These are phyloP conservation scores for Scaptomyza polygonia DNA, from an alignment of 2,888 invertebrate genomes.

Conservation along the genomic window DNA sequence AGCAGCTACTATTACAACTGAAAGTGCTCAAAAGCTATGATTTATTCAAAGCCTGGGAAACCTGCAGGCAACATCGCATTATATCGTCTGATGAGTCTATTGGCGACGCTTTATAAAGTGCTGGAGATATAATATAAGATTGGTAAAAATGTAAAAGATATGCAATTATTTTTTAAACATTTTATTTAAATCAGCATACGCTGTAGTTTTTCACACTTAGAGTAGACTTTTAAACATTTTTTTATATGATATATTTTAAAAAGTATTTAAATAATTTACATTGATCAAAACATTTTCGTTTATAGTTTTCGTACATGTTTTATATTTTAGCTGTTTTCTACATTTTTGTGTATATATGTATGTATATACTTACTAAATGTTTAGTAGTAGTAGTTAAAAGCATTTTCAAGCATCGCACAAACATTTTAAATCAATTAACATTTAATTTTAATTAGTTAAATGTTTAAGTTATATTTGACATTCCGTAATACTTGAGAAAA, in stretches of 20 bases:
- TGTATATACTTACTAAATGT: slow-evolving; percentile 24
- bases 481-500: slow-evolving; percentile 68
- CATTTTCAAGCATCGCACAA: slow-evolving; percentile 69
- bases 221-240: slow-evolving; percentile 73
- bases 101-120: too few relatives aligned
- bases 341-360: slow-evolving; percentile 37
- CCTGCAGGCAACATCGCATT: too few relatives aligned
- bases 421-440: slow-evolving; percentile 49
- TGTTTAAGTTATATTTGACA: slow-evolving; percentile 48
- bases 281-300: slow-evolving; percentile 67
- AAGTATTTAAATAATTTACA: slow-evolving; percentile 76
- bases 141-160: slow-evolving; percentile 1
- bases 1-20: too few relatives aligned
- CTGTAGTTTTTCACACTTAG: slow-evolving; percentile 77
- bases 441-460: slow-evolving; percentile 35
- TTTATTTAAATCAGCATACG: slow-evolving; percentile 78
- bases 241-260: slow-evolving; percentile 73
- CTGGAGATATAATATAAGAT: too few relatives aligned
- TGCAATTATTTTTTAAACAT: slow-evolving; percentile 54
- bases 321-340: slow-evolving; percentile 48
- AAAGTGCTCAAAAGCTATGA: too few relatives aligned
- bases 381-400: slow-evolving; percentile 69
- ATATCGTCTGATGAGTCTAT: too few relatives aligned
- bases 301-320: slow-evolving; percentile 37
- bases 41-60: too few relatives aligned